These are phyloP conservation scores for Diploptera punctata DNA, from an alignment of 2,888 invertebrate genomes.

Conservation along the genomic window DNA sequence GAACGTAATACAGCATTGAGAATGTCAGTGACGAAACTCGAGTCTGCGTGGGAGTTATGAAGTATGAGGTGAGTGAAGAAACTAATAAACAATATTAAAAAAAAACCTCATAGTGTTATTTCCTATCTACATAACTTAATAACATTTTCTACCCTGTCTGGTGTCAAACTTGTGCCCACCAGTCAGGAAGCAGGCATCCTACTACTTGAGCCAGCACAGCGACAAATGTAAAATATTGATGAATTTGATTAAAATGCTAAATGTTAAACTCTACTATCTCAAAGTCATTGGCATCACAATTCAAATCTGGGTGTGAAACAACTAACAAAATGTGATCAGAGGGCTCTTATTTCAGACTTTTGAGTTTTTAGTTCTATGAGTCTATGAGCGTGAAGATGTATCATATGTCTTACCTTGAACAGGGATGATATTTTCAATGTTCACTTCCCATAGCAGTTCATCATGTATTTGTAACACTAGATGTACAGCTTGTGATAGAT, in stretches of 20 bases:
- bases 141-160: no score
- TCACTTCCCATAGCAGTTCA: conserved; percentile 61
- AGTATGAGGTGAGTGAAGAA: no score
- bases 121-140: no score
- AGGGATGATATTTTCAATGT: conserved; percentile 26
- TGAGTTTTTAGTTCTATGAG: neutral
- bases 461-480: conserved; percentile 61
- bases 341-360: neutral
- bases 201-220: no score
- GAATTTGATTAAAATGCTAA: neutral
- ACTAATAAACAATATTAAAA: no score
- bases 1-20: no score
- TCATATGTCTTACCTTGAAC: conserved; percentile 31
- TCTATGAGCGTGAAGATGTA: no score
- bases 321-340: neutral
- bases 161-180: no score
- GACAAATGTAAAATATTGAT: neutral
- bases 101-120: no score
- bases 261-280: neutral
- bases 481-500: conserved; percentile 38
- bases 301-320: neutral
- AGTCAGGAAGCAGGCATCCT: no score
- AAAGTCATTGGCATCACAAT: neutral
- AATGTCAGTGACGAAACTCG: no score
- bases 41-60: no score